A percentile compares a stretch with the other conserved stretches of the same genome.
Evolutionary conservation across 2,888 invertebrate genomes (phyloP).

Genomic region (Rhingia rostrata): DNA sequence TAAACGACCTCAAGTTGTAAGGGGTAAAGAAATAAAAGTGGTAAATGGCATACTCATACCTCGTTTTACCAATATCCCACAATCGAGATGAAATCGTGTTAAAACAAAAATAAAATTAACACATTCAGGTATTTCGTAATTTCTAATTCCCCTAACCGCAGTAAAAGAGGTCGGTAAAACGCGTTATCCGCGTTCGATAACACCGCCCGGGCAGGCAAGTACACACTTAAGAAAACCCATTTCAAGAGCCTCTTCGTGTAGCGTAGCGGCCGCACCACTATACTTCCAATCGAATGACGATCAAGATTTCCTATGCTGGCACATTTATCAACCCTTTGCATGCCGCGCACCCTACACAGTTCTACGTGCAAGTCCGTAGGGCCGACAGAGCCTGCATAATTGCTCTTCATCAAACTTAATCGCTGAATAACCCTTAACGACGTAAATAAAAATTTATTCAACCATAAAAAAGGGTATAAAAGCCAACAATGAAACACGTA

Average conservation of each 20-base stretch:
- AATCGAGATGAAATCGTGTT: constrained; percentile 57
- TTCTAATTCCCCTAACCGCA: constrained; percentile 46
- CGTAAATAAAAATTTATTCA: constrained; percentile 67
- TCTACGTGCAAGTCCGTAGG: constrained; percentile 29
- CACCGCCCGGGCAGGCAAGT: constrained; percentile 2
- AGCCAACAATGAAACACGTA: constrained; percentile 50
- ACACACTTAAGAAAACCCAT: constrained; percentile 39
- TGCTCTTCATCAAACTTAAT: constrained; percentile 69
- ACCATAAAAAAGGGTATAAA: constrained; percentile 70
- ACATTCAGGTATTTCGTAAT: constrained; percentile 42
- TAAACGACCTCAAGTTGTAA: too few species aligned
- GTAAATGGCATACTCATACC: too few species aligned
- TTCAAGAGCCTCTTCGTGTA: constrained; percentile 39
- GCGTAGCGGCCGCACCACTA: constrained; percentile 44
- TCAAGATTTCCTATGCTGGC: constrained; percentile 32
- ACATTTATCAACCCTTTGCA: constrained; percentile 63
- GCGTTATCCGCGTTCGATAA: constrained; percentile 29
- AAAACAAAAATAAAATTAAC: constrained; percentile 59
- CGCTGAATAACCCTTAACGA: constrained; percentile 69
- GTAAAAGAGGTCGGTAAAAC: constrained; percentile 38
- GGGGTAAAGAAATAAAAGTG: too few species aligned
- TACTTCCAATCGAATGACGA: constrained; percentile 55
- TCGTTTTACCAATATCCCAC: constrained; percentile 27
- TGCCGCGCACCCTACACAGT: constrained; percentile 3
- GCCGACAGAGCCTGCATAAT: constrained; percentile 57